These are phyloP conservation scores for Lasioglossum leucozonium DNA, from an alignment of 2,888 invertebrate species.

Conservation along the genomic window DNA sequence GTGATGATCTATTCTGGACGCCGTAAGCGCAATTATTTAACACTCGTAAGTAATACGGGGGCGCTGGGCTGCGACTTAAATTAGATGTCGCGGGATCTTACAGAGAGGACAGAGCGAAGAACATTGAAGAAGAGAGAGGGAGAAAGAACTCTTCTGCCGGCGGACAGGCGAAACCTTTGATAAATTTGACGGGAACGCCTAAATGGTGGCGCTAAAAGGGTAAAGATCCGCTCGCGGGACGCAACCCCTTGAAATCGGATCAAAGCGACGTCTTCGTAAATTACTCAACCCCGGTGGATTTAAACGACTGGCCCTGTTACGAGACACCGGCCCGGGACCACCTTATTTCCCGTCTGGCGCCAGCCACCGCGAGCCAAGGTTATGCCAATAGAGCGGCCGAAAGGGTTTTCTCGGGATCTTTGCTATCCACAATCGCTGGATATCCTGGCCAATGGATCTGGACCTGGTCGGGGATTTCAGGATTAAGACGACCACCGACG, in stretches of 20 bases:
- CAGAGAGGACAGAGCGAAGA: background rate
- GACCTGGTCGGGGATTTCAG: slow-evolving; percentile 69
- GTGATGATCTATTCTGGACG: slow-evolving; percentile 35
- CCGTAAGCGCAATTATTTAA: slow-evolving; percentile 34
- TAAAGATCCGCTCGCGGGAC: slow-evolving; percentile 35
- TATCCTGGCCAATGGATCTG: slow-evolving; percentile 69
- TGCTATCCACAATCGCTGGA: slow-evolving; percentile 49
- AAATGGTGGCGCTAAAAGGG: slow-evolving; percentile 62
- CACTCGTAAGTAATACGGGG: slow-evolving; percentile 30
- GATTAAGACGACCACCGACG: slow-evolving; percentile 65
- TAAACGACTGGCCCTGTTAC: slow-evolving; percentile 45
- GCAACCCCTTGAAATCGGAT: slow-evolving; percentile 55
- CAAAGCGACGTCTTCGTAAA: slow-evolving; percentile 60
- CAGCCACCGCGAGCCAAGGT: slow-evolving; percentile 51
- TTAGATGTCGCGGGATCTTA: slow-evolving; percentile 48
- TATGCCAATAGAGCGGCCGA: slow-evolving; percentile 24
- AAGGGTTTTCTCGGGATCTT: slow-evolving; percentile 36
- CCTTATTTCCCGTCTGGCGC: slow-evolving; percentile 55
- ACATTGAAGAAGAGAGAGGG: background rate
- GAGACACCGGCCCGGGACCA: slow-evolving; percentile 25
- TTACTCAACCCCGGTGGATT: slow-evolving; percentile 52
- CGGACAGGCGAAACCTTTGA: slow-evolving; percentile 45
- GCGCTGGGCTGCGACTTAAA: slow-evolving; percentile 36
- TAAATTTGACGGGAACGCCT: slow-evolving; percentile 51
- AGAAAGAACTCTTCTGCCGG: background rate